Evolutionary conservation across 2,888 invertebrate genomes (phyloP).

Genomic region (Molorchus minor): DNA sequence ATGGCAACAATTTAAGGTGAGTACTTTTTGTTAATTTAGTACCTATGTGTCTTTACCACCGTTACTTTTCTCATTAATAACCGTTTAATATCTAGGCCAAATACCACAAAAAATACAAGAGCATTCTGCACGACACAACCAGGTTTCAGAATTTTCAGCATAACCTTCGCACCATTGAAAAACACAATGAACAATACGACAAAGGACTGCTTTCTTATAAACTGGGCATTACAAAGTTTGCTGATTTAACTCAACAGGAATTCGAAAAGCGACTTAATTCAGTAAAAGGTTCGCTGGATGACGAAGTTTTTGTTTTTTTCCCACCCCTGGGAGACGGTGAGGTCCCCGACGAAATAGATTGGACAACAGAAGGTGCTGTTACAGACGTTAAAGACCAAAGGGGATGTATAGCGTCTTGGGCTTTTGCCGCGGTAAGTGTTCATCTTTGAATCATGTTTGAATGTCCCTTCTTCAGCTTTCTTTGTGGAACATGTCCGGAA

Average conservation of each 20-base stretch:
- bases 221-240: conserved; percentile 58
- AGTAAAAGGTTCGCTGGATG: not conserved
- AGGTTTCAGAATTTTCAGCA: conserved; percentile 37
- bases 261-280: conserved; percentile 33
- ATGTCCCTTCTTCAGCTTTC: too few relatives aligned
- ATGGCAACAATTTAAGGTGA: conserved; percentile 18
- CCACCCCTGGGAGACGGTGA: conserved; percentile 40
- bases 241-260: conserved; percentile 49
- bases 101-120: conserved; percentile 70
- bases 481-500: too few relatives aligned
- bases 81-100: conserved; percentile 72
- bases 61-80: not conserved
- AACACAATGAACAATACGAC: conserved; percentile 36
- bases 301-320: not conserved
- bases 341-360: conserved; percentile 63
- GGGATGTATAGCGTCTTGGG: conserved; percentile 73
- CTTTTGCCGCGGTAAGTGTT: conserved; percentile 68
- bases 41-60: not conserved
- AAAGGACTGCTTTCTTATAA: conserved; percentile 35
- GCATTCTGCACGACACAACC: conserved; percentile 25
- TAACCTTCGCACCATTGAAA: conserved; percentile 38
- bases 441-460: too few relatives aligned
- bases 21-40: not conserved
- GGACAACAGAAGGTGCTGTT: conserved; percentile 66
- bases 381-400: conserved; percentile 67